Percentiles rank a stretch among this genome's conserved stretches.
phyloP scores from a whole-genome alignment of 2,888 invertebrate genomes.

The Cephalotes varians region DNA sequence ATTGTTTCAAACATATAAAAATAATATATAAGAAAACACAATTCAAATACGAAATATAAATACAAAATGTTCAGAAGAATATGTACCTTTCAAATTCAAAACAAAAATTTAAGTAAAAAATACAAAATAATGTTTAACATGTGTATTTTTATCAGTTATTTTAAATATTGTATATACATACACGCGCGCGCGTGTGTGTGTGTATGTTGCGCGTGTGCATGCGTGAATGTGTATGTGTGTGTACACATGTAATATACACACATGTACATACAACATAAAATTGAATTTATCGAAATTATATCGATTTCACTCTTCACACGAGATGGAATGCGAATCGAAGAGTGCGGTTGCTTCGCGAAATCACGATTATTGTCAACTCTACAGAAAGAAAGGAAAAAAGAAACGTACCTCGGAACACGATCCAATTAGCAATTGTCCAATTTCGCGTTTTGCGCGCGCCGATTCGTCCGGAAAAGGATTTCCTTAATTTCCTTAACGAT shows the following conservation, averaged over 20 bases:
- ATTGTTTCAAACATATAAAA: not conserved
- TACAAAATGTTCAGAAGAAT: not conserved
- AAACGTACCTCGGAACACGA: not conserved
- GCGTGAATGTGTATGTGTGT: not conserved
- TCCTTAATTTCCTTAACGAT: constrained; percentile 30
- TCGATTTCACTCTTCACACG: constrained; percentile 28
- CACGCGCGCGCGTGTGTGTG: no score
- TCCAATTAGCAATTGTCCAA: constrained; percentile 41
- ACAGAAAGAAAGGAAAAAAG: constrained; percentile 10
- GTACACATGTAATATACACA: not conserved
- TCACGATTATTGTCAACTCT: constrained; percentile 10
- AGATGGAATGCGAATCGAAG: constrained; percentile 16
- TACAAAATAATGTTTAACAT: not conserved
- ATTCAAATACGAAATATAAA: not conserved
- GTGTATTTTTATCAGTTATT: not conserved
- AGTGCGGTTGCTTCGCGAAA: constrained; percentile 34
- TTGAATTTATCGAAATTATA: constrained; percentile 24
- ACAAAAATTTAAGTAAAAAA: constrained; percentile 1
- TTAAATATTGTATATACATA: constrained; percentile 1
- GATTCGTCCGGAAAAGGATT: constrained; percentile 36
- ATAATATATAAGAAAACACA: not conserved
- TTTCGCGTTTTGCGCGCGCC: constrained; percentile 31
- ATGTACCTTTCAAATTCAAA: not conserved
- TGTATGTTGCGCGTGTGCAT: no score
- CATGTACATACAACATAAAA: not conserved